phyloP scores from a whole-genome alignment of 2,888 invertebrate genomes.

The Mimachlamys varia region DNA sequence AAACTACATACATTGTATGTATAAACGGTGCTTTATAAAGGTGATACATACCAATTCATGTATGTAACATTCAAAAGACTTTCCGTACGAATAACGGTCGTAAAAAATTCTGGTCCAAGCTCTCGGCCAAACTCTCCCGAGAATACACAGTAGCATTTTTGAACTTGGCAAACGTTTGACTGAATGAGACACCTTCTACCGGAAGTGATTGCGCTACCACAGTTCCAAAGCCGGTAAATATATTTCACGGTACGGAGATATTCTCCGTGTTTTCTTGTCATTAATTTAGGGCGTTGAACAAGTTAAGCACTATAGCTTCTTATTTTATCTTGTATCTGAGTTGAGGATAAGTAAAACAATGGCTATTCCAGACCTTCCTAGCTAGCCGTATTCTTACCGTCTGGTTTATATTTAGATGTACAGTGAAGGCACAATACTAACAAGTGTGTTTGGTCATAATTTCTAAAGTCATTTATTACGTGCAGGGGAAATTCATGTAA shows the following conservation, averaged over 20 bases:
- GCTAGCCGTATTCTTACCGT: not conserved
- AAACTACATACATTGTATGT: too few species aligned
- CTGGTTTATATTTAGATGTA: not conserved
- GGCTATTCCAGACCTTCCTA: not conserved
- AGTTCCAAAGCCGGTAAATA: not conserved
- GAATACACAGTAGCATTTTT: not conserved
- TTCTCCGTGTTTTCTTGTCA: conserved; percentile 7
- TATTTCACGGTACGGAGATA: not conserved
- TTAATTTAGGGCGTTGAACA: conserved; percentile 31
- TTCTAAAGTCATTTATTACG: not conserved
- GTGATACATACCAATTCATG: not conserved
- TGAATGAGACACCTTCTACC: not conserved
- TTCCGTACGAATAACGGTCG: not conserved
- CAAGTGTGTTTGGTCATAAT: not conserved
- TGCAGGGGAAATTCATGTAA: not conserved
- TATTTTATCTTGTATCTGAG: conserved; percentile 34
- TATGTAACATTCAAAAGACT: not conserved
- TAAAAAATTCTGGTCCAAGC: too few species aligned
- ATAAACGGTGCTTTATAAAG: not conserved
- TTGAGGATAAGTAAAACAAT: not conserved
- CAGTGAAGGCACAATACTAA: not conserved
- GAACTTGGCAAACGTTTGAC: not conserved
- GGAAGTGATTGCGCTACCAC: not conserved
- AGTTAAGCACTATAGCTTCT: conserved; percentile 24
- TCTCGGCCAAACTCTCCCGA: too few species aligned